These are phyloP conservation scores for Acleris literana DNA, from an alignment of 2,888 invertebrate genomes.

Conservation along the genomic window DNA sequence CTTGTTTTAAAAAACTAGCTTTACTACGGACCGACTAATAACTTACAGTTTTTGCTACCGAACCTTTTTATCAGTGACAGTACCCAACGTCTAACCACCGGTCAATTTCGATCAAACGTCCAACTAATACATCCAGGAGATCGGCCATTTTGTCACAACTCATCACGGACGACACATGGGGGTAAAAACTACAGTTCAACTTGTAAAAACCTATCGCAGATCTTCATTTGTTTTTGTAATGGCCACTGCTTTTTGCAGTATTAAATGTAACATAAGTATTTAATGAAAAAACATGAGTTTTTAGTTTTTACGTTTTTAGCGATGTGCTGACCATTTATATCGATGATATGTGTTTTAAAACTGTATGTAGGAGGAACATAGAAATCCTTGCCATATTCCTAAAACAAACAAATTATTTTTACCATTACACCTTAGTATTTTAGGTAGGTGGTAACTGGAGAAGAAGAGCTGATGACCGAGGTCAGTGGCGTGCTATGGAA, in stretches of 20 bases:
- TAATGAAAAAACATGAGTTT: neutral
- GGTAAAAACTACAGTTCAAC: constrained; percentile 18
- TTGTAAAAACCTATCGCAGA: constrained; percentile 28
- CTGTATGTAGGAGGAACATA: too few relatives aligned
- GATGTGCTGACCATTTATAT: neutral
- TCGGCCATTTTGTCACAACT: constrained; percentile 24
- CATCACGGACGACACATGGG: constrained; percentile 21
- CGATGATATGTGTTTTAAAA: too few relatives aligned
- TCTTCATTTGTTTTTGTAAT: constrained; percentile 33
- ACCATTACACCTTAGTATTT: too few relatives aligned
- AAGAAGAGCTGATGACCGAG: too few relatives aligned
- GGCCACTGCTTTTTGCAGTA: constrained; percentile 10
- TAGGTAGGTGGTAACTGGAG: too few relatives aligned
- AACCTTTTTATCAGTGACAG: neutral
- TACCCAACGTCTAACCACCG: neutral
- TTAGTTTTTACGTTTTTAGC: neutral
- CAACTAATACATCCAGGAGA: constrained; percentile 1
- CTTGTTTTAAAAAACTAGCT: neutral
- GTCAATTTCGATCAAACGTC: constrained; percentile 6
- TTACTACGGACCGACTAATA: neutral
- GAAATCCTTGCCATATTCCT: too few relatives aligned
- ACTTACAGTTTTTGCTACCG: neutral
- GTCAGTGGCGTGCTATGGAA: too few relatives aligned
- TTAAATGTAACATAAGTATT: constrained; percentile 2
- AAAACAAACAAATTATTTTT: too few relatives aligned